Base-by-base conservation (phyloP, 2,888 invertebrate species). In the Cybosia mesomella region DNA sequence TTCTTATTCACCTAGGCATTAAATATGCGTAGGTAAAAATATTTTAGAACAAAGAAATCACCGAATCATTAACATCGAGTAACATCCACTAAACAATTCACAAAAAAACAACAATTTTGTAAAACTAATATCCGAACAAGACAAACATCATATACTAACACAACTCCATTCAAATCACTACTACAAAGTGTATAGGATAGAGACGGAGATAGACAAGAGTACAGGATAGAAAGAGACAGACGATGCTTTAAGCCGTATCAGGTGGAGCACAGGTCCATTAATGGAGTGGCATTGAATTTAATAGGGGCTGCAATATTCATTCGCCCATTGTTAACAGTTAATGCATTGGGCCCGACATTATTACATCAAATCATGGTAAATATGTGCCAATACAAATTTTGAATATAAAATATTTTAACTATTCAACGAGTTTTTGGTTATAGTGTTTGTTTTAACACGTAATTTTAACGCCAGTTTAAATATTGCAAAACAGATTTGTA, bases 31-130 rank as follows among this genome's bases (percentile, higher is more conserved):
- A 59, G 9, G 59, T 39, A 36, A 22, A 59, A 15, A 39, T 59
- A 49, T 59, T 53, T 34, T 11, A 32, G 36, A 34, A 58, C 49
- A 66, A 53, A 66, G 1, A 36, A 13, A 58, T n/a, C 10, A 13
- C 24, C 10, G 39, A 39, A 49, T 66, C 60, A 28, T 59, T 58
- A 63, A 77, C 71, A 78, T 69, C 58, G n/a, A 72, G 70, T 76
- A 79, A 71, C 77, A 77, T 79, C 74, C 77, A 73, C 74, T 72
- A 77, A 72, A 76, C 70, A 68, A 67, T 24, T 28, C 22, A 71
- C 49, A 49, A 49, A 49, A 54, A 54, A 39, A 55, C 60, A 65
- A 68, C 67, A 60, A 57, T 58, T 72, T 57, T 15, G 24, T 70
- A 57, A 49, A 70, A 65, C 39, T 64, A 70, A 66, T 57, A 66